These are phyloP conservation scores for Yasuhikotakia modesta DNA, from an alignment of 2,797 vertebrate species.

Conservation along the genomic window DNA sequence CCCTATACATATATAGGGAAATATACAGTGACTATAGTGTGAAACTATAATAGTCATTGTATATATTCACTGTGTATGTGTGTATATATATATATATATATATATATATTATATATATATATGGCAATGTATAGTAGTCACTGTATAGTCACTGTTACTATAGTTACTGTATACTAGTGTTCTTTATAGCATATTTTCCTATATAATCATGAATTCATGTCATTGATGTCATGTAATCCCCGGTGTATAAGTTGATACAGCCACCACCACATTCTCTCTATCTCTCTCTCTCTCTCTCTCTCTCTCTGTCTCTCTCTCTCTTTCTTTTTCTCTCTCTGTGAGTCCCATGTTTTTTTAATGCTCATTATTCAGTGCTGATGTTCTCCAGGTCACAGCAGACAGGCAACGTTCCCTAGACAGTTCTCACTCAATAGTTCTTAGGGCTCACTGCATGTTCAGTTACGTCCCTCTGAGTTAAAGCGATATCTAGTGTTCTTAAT, in stretches of 20 bases:
- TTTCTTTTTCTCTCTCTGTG: slow-evolving; percentile 43
- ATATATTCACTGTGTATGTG: too few species aligned
- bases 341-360: slow-evolving; percentile 66
- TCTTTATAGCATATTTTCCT: too few species aligned
- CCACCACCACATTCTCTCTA: slow-evolving; percentile 13
- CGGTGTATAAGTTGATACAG: neutral
- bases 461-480: slow-evolving; percentile 17
- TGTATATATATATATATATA: too few species aligned
- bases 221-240: neutral
- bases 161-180: too few species aligned
- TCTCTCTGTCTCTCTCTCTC: slow-evolving; percentile 48
- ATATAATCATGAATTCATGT: too few species aligned
- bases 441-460: slow-evolving; percentile 56
- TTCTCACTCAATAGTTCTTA: slow-evolving; percentile 65
- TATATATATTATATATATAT: too few species aligned
- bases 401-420: slow-evolving; percentile 65
- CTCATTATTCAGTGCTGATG: slow-evolving; percentile 71
- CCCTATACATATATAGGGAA: too few species aligned
- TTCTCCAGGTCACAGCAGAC: slow-evolving; percentile 60
- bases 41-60: too few species aligned
- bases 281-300: slow-evolving; percentile 38
- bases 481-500: slow-evolving; percentile 33
- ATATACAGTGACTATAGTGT: too few species aligned
- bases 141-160: too few species aligned
- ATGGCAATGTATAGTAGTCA: too few species aligned